phyloP scores from a whole-genome alignment of 2,888 invertebrate species.

The Ornithoptera alexandrae region DNA sequence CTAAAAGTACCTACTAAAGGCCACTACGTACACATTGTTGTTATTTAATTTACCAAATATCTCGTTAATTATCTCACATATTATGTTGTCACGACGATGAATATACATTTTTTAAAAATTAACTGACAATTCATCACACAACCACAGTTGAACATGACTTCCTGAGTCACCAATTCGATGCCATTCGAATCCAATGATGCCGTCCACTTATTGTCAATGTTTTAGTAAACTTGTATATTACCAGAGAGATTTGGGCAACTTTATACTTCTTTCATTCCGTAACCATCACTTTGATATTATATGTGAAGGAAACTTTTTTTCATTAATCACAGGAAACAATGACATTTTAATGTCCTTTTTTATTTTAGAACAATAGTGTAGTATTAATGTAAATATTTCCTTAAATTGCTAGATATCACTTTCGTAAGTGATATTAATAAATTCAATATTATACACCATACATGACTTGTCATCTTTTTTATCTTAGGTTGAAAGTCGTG shows the following conservation, averaged over 20 bases:
- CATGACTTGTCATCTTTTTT: neutral
- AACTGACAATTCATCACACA: too few species aligned
- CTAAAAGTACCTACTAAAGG: neutral
- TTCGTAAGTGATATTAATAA: neutral
- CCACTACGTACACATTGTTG: neutral
- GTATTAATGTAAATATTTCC: neutral
- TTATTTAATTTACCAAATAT: too few species aligned
- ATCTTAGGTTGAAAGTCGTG: conserved; percentile 44
- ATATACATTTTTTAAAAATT: too few species aligned
- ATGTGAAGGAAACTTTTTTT: neutral
- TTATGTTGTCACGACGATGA: too few species aligned
- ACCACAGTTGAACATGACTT: too few species aligned
- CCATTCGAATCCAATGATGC: too few species aligned
- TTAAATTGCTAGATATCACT: neutral
- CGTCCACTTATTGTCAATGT: too few species aligned
- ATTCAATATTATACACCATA: neutral
- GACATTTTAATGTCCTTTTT: neutral
- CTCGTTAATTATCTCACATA: too few species aligned
- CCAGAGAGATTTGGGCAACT: too few species aligned
- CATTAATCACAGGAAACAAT: neutral
- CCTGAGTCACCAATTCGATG: too few species aligned
- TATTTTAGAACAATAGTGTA: neutral
- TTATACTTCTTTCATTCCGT: neutral
- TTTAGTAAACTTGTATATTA: too few species aligned
- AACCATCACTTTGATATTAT: neutral